Percentiles rank a stretch among this genome's conserved stretches.
Evolutionary conservation across 2,113 vertebrate species (phyloP).

Genomic region (Canis aureus): DNA sequence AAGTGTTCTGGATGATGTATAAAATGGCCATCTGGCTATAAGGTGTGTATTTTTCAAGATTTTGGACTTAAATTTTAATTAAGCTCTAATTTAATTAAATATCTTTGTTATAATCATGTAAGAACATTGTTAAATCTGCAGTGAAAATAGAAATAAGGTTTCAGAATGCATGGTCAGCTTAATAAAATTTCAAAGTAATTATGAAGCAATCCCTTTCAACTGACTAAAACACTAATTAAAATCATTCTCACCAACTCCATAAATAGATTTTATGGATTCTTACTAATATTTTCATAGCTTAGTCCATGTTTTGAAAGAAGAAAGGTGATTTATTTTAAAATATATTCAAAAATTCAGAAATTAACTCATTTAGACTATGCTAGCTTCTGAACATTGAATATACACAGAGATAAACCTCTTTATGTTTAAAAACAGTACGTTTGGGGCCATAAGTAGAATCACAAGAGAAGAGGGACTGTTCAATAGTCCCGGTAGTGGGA

Average conservation of each 20-base stretch:
- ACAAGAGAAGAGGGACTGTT: background rate
- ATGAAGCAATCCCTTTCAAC: background rate
- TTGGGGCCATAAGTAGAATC: background rate
- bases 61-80: background rate
- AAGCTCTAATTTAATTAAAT: background rate
- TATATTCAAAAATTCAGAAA: background rate
- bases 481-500: background rate
- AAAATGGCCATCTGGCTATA: background rate
- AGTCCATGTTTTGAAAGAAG: background rate
- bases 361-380: background rate
- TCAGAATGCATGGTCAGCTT: background rate
- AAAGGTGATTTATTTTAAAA: background rate
- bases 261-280: background rate
- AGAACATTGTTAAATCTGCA: background rate
- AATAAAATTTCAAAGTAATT: conserved; percentile 26
- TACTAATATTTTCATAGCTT: background rate
- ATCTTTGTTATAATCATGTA: background rate
- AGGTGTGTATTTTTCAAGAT: background rate
- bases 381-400: background rate
- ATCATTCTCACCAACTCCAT: background rate
- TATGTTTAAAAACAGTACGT: background rate
- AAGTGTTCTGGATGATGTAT: background rate
- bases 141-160: conserved; percentile 28
- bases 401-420: background rate
- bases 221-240: background rate